Base-by-base conservation (phyloP, 2,797 vertebrate genomes). In the Hypotaenidia philippensis region DNA sequence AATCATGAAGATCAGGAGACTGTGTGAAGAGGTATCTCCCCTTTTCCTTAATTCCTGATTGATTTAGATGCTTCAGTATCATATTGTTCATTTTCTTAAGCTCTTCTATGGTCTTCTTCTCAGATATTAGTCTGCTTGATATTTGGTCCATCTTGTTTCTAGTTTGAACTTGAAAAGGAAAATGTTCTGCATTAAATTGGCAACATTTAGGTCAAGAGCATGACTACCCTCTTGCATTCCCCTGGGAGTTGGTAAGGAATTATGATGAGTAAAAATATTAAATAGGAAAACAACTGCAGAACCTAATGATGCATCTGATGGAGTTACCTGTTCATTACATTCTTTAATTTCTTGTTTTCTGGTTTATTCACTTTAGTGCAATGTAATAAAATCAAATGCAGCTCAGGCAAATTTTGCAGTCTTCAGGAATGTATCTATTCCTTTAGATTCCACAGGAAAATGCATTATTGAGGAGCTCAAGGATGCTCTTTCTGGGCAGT, bases 81-180 rank as follows among this genome's bases (percentile, higher is more conserved):
- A 98, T 92, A 70, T 50, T 95, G 81, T 98, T 98, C 47, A 98
- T 96, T 97, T 97, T 97, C 96, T 97, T 97, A 83, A 98, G 97
- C 8, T 98, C 97, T 36, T 98, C 97, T 90, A 98, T 98, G 76
- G 93, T 96, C 86, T 96, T 97, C 90, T 92, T 96, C 92, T 98
- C 97, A 26, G 89, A 91, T n/a, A 94, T 60, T 60, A 98, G 90
- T 89, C 97, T 97, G 91, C 91, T 97, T 20, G 97, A 97, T 82
- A 98, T 91, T 66, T 98, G 97, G 27, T 98, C 97, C 95, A 98
- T 96, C 92, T 96, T 91, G 87, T 94, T 97, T 91, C 96, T 97
- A 21, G 98, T 98, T 89, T 98, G 97, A 95, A 98, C 98, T 98
- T 96, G 76, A 95, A 96, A 97, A 96, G 25, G 41, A 93, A 96